Base-by-base conservation (phyloP, 1,140 invertebrate species). In the Brachionus asplanchnoidis region DNA sequence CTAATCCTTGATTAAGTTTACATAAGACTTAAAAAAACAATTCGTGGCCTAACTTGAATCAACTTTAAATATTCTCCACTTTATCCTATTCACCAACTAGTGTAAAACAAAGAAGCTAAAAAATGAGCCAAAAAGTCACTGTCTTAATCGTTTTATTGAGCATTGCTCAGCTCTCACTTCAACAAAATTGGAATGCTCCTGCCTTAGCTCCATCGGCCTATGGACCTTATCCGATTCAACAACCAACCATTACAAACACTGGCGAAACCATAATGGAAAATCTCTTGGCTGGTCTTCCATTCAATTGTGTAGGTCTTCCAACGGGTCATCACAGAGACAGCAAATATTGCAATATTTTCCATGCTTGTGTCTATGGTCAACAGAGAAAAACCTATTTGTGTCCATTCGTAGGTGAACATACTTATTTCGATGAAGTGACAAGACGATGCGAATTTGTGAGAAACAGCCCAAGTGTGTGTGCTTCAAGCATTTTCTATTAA, bases 401-500 rank as follows among this genome's bases (percentile, higher is more conserved):
- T 53, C 28, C 42, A 44, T 53, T 53, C 11, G 32, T 84, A n/a
- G 80, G 80, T 12, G 80, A 84, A 60, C n/a, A 32, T 3, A 32
- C 53, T 40, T 84, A 84, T 56, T 84, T 84, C n/a, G 83, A 84
- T 75, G 83, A 84, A 12, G 66, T 60, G n/a, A 73, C 65, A 20
- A 36, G 53, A 42, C 68, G 42, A 23, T 80, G 42, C 9, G 77
- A 53, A 17, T 80, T 50, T 40, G 26, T 80, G 5, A 50, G 56
- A 32, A 56, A 53, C 28, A 80, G 56, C 20, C 77, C 77, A 65
- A 36, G 26, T 32, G 77, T 28, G 2, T 80, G 77, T 40, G 26
- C 44, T 53, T 28, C 50, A 56, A 80, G 28, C 20, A 42, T 50
- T 40, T 80, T 80, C 28, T 80, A 56, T 36, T 50, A 80, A 23